Evolutionary conservation across 2,113 vertebrate genomes (phyloP).

Genomic region (Paramormyrops kingsleyae): DNA sequence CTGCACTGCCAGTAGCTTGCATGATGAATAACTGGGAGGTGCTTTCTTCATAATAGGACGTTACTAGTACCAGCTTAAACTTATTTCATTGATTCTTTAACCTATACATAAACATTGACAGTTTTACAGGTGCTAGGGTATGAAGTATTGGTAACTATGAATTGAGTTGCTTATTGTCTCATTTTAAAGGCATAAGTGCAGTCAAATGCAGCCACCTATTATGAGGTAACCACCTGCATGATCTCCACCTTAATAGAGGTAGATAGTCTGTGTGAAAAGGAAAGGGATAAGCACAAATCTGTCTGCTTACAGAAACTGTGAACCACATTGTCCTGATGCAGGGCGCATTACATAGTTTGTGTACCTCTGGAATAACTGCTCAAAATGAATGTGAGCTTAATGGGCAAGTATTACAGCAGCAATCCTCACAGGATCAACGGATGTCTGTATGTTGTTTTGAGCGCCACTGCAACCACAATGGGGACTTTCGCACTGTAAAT

Average conservation of each 20-base stretch:
- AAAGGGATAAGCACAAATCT: not conserved
- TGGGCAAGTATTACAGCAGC: not conserved
- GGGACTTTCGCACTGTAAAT: constrained; percentile 29
- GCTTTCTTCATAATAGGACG: not conserved
- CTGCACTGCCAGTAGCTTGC: not conserved
- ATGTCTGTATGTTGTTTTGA: not conserved
- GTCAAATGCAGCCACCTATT: not conserved
- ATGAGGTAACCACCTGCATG: constrained; percentile 31
- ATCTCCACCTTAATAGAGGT: not conserved
- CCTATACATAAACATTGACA: not conserved
- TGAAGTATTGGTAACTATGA: not conserved
- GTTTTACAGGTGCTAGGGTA: not conserved
- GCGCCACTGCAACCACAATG: not conserved
- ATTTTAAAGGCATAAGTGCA: not conserved
- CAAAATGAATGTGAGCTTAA: not conserved
- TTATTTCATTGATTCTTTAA: not conserved
- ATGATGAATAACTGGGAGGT: not conserved
- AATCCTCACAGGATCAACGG: not conserved
- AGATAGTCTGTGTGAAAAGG: not conserved
- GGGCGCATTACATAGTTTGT: not conserved
- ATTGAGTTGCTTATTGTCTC: not conserved
- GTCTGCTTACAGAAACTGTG: not conserved
- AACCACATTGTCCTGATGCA: not conserved
- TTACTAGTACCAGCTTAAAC: not conserved
- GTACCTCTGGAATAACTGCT: not conserved